A percentile compares a stretch with the other conserved stretches of the same genome.
Conservation (phyloP, 2,797 vertebrate species). For the Notamacropus eugenii region DNA sequence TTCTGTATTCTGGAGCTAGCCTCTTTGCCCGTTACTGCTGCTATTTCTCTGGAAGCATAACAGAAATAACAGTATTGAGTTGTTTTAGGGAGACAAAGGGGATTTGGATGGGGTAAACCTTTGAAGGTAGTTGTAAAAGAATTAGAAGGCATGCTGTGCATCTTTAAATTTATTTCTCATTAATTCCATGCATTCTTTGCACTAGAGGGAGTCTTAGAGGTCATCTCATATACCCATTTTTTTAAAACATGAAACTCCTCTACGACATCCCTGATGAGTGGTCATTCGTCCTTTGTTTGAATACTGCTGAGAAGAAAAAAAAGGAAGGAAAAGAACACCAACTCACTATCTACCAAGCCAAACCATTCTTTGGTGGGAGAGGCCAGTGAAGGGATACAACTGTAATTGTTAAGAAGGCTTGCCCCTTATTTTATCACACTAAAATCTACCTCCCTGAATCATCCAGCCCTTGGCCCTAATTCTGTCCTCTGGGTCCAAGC, state of each 20-base stretch:
- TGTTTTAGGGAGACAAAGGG: slow-evolving; percentile 28
- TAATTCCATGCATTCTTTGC: background rate
- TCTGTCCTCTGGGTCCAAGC: background rate
- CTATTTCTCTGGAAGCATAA: background rate
- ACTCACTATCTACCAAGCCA: background rate
- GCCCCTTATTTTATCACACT: background rate
- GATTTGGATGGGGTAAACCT: slow-evolving; percentile 9
- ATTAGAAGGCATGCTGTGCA: background rate
- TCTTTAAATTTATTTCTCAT: slow-evolving; percentile 10
- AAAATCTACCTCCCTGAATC: background rate
- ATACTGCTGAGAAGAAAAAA: background rate
- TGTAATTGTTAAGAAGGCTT: background rate
- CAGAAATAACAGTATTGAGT: background rate
- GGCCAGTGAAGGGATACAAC: background rate
- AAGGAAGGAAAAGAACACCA: background rate
- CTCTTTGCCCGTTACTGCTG: background rate
- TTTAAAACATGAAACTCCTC: background rate
- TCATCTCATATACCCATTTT: background rate
- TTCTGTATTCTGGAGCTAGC: background rate
- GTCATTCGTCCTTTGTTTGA: background rate
- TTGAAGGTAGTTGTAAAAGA: slow-evolving; percentile 1
- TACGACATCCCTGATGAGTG: background rate
- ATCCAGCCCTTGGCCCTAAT: background rate
- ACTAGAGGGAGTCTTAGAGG: background rate
- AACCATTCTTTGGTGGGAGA: background rate